Evolutionary conservation across 2,797 vertebrate genomes (phyloP).

Genomic region (Decapterus maruadsi): DNA sequence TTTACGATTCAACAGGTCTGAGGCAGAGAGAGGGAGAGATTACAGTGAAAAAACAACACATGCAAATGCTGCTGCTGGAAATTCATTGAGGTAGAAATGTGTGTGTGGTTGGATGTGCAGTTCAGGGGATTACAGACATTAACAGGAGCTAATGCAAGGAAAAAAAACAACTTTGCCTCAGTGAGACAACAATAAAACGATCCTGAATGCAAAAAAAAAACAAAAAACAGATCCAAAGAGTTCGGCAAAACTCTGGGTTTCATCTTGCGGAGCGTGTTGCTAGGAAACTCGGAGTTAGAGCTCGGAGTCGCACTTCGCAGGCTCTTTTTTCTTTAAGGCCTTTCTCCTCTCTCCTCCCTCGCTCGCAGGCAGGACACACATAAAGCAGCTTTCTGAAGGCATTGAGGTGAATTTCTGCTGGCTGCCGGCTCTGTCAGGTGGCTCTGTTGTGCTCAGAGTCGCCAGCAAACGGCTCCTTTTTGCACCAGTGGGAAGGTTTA

Average conservation of each 20-base stretch:
- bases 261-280: slow-evolving; percentile 69
- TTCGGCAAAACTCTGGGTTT: slow-evolving; percentile 34
- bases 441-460: slow-evolving; percentile 71
- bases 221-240: slow-evolving; percentile 26
- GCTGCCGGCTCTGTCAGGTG: slow-evolving; percentile 72
- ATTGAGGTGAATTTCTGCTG: slow-evolving; percentile 74
- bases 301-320: slow-evolving; percentile 58
- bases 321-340: slow-evolving; percentile 47
- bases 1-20: slow-evolving; percentile 71
- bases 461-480: slow-evolving; percentile 69
- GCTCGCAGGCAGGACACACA: slow-evolving; percentile 67
- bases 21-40: slow-evolving; percentile 42
- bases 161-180: slow-evolving; percentile 15
- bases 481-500: slow-evolving; percentile 57
- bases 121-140: slow-evolving; percentile 32
- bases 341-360: slow-evolving; percentile 50
- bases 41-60: slow-evolving; percentile 60
- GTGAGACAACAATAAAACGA: slow-evolving; percentile 21
- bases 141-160: background rate
- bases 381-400: slow-evolving; percentile 76
- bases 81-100: slow-evolving; percentile 25
- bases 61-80: slow-evolving; percentile 51
- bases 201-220: slow-evolving; percentile 15
- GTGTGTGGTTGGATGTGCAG: slow-evolving; percentile 11
- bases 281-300: slow-evolving; percentile 70